phyloP scores from a whole-genome alignment of 2,113 vertebrate genomes.

The Mungos mungo region DNA sequence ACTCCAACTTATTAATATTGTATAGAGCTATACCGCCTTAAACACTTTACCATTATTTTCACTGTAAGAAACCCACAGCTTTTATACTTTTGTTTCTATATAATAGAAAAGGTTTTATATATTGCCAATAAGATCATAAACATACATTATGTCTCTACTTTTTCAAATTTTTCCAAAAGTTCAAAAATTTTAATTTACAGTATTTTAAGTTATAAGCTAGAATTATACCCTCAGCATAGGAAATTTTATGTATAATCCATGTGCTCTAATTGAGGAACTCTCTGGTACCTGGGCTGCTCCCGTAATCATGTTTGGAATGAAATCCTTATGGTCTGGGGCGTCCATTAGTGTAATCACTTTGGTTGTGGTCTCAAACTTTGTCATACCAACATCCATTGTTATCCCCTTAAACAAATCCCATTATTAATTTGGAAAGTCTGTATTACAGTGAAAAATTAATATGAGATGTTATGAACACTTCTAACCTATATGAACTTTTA shows the following conservation, averaged over 20 bases:
- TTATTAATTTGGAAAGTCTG: background rate
- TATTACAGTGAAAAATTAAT: background rate
- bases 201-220: slow-evolving; percentile 28
- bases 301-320: slow-evolving; percentile 99
- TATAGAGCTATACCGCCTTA: background rate
- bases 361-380: slow-evolving; percentile 96
- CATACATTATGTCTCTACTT: background rate
- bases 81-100: background rate
- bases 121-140: background rate
- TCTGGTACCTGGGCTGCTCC: slow-evolving; percentile 96
- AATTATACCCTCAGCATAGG: slow-evolving; percentile 30
- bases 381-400: slow-evolving; percentile 99
- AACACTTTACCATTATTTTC: slow-evolving; percentile 19
- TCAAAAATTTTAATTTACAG: background rate
- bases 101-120: slow-evolving; percentile 12
- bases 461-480: background rate
- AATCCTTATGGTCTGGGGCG: slow-evolving; percentile 98
- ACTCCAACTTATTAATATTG: background rate
- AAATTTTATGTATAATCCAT: background rate
- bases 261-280: slow-evolving; percentile 36
- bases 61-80: background rate
- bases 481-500: background rate
- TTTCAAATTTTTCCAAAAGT: background rate
- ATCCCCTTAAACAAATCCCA: slow-evolving; percentile 88
- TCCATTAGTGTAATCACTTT: slow-evolving; percentile 99